Evolutionary conservation across 2,888 invertebrate genomes (phyloP).

Genomic region (Mythimna vitellina): DNA sequence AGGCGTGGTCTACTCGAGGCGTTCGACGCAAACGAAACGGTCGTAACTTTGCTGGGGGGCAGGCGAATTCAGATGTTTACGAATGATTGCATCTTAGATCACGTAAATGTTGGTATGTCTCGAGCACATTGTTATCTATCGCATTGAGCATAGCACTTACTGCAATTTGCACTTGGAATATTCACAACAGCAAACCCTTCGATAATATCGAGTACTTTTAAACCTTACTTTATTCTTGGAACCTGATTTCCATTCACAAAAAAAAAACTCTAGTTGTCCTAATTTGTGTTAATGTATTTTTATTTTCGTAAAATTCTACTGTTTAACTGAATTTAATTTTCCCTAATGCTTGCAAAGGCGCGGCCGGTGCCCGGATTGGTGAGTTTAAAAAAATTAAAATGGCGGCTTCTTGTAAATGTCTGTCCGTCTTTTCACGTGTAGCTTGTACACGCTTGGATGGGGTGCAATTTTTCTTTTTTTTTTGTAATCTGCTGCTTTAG

Average conservation of each 20-base stretch:
- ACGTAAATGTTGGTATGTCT: constrained; percentile 35
- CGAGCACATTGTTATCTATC: constrained; percentile 47
- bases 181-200: constrained; percentile 10
- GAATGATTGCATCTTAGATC: constrained; percentile 28
- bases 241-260: constrained; percentile 34
- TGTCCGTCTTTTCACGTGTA: constrained; percentile 71
- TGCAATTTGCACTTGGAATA: constrained; percentile 38
- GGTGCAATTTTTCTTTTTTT: constrained; percentile 70
- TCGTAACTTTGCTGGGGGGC: no score
- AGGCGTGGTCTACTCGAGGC: no score
- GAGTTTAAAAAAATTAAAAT: constrained; percentile 82
- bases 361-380: constrained; percentile 92
- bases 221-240: neutral
- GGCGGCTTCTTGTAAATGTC: constrained; percentile 75
- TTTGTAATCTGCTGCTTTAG: constrained; percentile 54
- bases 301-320: constrained; percentile 39
- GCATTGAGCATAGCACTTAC: constrained; percentile 49
- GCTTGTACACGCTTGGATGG: constrained; percentile 79
- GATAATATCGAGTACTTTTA: neutral
- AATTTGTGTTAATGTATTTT: constrained; percentile 23
- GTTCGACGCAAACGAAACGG: no score
- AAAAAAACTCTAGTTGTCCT: neutral
- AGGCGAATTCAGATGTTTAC: constrained; percentile 14
- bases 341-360: constrained; percentile 88
- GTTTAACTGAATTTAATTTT: constrained; percentile 77